Conservation (phyloP, 2,113 vertebrate species). For the Ailuropoda melanoleuca region DNA sequence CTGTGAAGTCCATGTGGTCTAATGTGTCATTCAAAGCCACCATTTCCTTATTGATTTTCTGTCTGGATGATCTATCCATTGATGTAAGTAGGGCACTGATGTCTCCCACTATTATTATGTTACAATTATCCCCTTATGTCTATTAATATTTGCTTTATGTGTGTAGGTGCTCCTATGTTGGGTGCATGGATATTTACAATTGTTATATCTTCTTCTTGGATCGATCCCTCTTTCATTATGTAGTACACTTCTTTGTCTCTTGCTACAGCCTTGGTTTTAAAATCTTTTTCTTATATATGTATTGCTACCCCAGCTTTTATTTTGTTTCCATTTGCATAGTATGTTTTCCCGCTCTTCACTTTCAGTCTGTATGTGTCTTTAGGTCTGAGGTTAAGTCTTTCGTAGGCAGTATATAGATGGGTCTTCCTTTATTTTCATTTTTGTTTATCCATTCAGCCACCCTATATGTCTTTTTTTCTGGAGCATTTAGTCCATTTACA, state of each 20-base stretch:
- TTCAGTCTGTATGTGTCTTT: neutral
- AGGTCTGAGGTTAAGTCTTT: neutral
- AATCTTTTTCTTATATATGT: neutral
- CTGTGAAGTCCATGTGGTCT: neutral
- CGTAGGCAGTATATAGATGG: neutral
- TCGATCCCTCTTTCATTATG: neutral
- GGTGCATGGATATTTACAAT: neutral
- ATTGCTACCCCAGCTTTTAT: neutral
- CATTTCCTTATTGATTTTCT: neutral
- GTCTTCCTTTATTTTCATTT: neutral
- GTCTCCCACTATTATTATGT: neutral
- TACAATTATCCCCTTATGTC: neutral
- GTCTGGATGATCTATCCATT: neutral
- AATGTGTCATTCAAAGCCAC: neutral
- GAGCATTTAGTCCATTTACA: neutral
- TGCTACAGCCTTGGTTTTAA: neutral
- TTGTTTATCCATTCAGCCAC: neutral
- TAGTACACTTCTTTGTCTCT: neutral
- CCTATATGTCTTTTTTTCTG: neutral
- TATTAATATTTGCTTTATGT: neutral
- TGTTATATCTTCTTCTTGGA: neutral
- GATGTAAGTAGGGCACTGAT: neutral
- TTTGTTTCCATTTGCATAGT: neutral
- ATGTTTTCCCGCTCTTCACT: neutral
- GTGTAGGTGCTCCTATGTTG: neutral